phyloP scores from a whole-genome alignment of 2,888 invertebrate genomes.

The Aporophyla nigra region DNA sequence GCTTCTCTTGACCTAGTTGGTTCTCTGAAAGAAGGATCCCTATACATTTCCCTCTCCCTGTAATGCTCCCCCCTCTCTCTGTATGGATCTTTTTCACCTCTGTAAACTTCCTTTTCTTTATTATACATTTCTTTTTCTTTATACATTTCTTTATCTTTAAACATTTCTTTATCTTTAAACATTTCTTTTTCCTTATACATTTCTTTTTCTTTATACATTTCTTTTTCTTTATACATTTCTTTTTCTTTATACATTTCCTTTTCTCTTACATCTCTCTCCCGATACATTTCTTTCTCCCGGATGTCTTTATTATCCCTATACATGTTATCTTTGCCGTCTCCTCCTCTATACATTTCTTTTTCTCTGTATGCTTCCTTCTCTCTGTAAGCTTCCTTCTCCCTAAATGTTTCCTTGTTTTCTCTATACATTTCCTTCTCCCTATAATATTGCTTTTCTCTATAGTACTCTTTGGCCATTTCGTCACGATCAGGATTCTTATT shows the following conservation, averaged over 20 bases:
- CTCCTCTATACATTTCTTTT: constrained; percentile 77
- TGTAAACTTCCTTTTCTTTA: constrained; percentile 65
- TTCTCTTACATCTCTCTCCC: constrained; percentile 82
- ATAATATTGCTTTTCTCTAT: constrained; percentile 87
- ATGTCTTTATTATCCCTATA: constrained; percentile 80
- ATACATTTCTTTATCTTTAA: constrained; percentile 59
- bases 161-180: neutral
- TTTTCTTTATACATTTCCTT: constrained; percentile 79
- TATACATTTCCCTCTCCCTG: constrained; percentile 81
- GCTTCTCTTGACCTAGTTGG: constrained; percentile 77
- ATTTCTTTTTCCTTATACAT: constrained; percentile 81
- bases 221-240: constrained; percentile 58
- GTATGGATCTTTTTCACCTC: constrained; percentile 83
- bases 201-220: constrained; percentile 74
- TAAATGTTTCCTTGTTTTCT: constrained; percentile 80
- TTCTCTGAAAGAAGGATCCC: constrained; percentile 81
- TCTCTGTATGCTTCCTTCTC: constrained; percentile 79
- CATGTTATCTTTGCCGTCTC: constrained; percentile 69
- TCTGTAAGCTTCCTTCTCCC: constrained; percentile 81
- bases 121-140: constrained; percentile 61
- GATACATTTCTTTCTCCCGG: constrained; percentile 82
- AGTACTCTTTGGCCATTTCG: constrained; percentile 87
- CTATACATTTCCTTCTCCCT: constrained; percentile 79
- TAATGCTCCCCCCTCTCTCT: constrained; percentile 86
- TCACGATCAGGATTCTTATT: constrained; percentile 84